phyloP scores from a whole-genome alignment of 2,113 vertebrate genomes.

The Zosterops pallidus region DNA sequence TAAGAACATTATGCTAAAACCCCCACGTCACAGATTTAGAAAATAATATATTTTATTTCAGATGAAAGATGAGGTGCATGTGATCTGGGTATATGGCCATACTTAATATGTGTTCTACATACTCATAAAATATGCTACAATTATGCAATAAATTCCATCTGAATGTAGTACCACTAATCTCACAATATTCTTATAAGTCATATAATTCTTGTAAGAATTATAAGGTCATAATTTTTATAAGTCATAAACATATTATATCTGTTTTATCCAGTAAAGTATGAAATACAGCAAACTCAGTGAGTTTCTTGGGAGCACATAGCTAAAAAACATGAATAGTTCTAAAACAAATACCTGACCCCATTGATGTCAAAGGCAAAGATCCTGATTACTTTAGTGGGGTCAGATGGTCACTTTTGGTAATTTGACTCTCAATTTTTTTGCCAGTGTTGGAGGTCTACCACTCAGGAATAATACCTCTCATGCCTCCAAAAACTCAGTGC shows the following conservation, averaged over 20 bases:
- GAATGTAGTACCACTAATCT: background rate
- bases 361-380: background rate
- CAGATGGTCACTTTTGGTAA: background rate
- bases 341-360: background rate
- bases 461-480: background rate
- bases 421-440: background rate
- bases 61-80: background rate
- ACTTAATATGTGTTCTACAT: background rate
- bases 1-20: background rate
- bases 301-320: background rate
- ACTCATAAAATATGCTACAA: background rate
- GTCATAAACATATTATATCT: background rate
- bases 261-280: background rate
- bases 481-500: background rate
- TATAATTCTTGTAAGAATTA: background rate
- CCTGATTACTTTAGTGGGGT: background rate
- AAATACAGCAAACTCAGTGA: background rate
- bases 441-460: background rate
- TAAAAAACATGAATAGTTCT: background rate
- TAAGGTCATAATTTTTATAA: background rate
- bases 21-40: rapidly evolving
- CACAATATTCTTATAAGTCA: background rate
- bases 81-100: background rate
- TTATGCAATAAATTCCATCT: background rate
- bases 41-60: background rate